Conservation (phyloP, 2,113 vertebrate species). For the Platichthys flesus region DNA sequence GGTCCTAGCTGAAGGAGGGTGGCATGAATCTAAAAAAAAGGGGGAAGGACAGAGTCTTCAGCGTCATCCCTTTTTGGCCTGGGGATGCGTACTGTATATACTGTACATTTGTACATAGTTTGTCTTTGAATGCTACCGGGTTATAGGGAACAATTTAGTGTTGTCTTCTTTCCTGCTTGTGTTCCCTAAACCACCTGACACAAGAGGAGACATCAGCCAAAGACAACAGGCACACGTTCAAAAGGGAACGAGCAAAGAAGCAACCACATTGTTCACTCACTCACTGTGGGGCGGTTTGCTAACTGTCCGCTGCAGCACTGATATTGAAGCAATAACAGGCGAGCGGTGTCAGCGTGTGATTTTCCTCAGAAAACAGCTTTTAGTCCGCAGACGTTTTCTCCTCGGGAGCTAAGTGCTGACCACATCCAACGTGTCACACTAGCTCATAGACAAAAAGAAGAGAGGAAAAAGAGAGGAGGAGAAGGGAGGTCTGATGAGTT, state of each 20-base stretch:
- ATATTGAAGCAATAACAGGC: constrained; percentile 35
- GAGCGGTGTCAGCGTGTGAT: constrained; percentile 34
- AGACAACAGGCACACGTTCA: background rate
- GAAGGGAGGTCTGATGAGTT: constrained; percentile 25
- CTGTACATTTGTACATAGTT: constrained; percentile 66
- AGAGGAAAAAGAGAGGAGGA: background rate
- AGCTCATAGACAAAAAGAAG: background rate
- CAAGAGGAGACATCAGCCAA: constrained; percentile 33
- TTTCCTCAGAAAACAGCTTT: constrained; percentile 17
- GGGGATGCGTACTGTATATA: constrained; percentile 49
- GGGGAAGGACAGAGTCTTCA: background rate
- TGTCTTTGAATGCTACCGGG: constrained; percentile 32
- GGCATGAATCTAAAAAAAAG: background rate
- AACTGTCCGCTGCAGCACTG: constrained; percentile 21
- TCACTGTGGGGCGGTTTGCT: constrained; percentile 19
- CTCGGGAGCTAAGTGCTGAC: constrained; percentile 2
- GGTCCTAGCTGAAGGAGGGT: background rate
- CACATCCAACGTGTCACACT: constrained; percentile 13
- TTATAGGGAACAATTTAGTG: constrained; percentile 16
- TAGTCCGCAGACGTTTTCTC: constrained; percentile 16
- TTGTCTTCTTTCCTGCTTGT: background rate
- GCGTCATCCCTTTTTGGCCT: constrained; percentile 27
- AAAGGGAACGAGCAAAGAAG: background rate
- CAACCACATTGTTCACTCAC: constrained; percentile 14
- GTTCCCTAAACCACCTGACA: constrained; percentile 29